Evolutionary conservation across 2,797 vertebrate genomes (phyloP).

Genomic region (Naso thynnoides): DNA sequence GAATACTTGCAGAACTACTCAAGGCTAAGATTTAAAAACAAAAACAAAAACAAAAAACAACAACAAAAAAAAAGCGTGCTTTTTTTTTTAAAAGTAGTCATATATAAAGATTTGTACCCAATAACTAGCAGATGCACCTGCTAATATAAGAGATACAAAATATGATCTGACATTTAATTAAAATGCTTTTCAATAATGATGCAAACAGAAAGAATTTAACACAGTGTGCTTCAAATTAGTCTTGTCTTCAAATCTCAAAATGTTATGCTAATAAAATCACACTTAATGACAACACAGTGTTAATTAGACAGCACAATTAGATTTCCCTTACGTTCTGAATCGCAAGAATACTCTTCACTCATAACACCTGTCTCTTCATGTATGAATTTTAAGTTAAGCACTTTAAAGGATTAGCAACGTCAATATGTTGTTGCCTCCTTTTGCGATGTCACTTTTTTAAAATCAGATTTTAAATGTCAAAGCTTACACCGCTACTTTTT

Average conservation of each 20-base stretch:
- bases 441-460: background rate
- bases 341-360: too few relatives aligned
- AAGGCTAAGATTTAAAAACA: background rate
- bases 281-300: background rate
- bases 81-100: too few relatives aligned
- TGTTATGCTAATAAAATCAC: too few relatives aligned
- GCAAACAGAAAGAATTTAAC: slow-evolving; percentile 2
- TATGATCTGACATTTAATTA: background rate
- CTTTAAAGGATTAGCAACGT: background rate
- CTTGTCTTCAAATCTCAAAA: background rate
- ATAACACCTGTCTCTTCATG: background rate
- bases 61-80: too few relatives aligned
- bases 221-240: background rate
- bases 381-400: background rate
- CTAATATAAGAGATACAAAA: background rate
- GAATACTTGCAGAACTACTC: background rate
- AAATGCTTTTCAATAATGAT: background rate
- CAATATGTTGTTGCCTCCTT: background rate
- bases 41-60: too few relatives aligned
- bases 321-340: too few relatives aligned
- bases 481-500: background rate
- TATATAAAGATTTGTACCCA: too few relatives aligned
- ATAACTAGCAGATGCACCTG: background rate
- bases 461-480: background rate
- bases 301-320: too few relatives aligned